Base-by-base conservation (phyloP, 2,113 vertebrate genomes). In the Pomatorhinus ruficollis region DNA sequence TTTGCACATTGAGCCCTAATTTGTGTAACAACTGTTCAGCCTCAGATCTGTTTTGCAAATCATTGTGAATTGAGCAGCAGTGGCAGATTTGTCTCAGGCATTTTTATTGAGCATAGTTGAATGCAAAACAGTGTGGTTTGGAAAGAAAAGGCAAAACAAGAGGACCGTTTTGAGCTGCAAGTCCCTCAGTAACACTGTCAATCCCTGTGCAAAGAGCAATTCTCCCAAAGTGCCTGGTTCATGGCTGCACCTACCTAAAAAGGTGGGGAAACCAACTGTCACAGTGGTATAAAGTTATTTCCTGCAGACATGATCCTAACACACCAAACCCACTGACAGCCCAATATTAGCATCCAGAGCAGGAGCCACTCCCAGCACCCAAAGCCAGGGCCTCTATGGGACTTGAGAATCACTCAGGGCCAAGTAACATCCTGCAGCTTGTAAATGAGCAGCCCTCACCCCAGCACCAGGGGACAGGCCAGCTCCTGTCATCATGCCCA, bases 31-130 rank as follows among this genome's bases (percentile, higher is more conserved):
- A 96, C 70, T 70, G 79, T 54, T 95, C 90, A 65, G 66, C 45
- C 92, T 91, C 39, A 59, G 72, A 93, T 95, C 87, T 93, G 95
- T 70, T 94, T 72, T 93, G 68, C 54, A 93, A 90, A 85, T 88
- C 4, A 2, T 60, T 47, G 77, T 85, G 78, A 96, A 91, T 70
- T 90, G 91, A 96, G 90, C 87, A 96, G 93, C 81, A 87, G 61
- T 21, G 24, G 93, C 89, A 94, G 93, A 95, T 85, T 91, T 90
- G 72, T 61, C 82, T 96, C 91, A 63, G 74, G 82, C 82, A 56
- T 56, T 90, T 94, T 63, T 84, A 28, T 71, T 83, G 70, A 69
- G 66, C 9, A 0, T 25, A 35, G 50, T 15, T 61, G 65, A 96
- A 83, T 85, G 54, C 5, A 57, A 82, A 89, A 17, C 45, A 85